Percentiles rank a stretch among this genome's conserved stretches.
These are phyloP conservation scores for Sesia bembeciformis DNA, from an alignment of 2,888 invertebrate genomes.

Conservation along the genomic window DNA sequence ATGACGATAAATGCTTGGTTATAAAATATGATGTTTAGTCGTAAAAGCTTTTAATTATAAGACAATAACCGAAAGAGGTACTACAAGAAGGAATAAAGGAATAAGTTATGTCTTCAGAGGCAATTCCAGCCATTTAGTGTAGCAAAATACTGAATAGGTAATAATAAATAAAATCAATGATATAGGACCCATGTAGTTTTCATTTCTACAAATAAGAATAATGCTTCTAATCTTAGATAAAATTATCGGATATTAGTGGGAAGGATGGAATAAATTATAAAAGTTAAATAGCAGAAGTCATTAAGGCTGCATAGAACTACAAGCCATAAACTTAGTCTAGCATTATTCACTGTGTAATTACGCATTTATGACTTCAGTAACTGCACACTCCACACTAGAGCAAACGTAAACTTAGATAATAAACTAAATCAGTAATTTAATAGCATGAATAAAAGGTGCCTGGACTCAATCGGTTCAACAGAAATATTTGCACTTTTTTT, in stretches of 20 bases:
- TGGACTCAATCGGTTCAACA: background rate
- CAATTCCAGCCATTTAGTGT: no score
- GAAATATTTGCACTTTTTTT: background rate
- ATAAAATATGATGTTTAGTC: no score
- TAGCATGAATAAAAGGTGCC: conserved; percentile 1
- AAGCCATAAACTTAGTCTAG: conserved; percentile 36
- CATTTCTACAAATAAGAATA: background rate
- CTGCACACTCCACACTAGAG: conserved; percentile 20
- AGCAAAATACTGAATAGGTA: background rate
- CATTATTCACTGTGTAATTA: conserved; percentile 45
- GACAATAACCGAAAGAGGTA: no score
- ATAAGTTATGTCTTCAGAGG: background rate
- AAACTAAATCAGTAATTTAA: conserved; percentile 16
- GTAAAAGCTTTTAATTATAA: no score
- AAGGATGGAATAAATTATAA: conserved; percentile 6
- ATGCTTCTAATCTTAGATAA: background rate
- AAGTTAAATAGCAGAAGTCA: conserved; percentile 23
- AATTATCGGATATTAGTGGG: background rate
- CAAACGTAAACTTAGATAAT: conserved; percentile 27
- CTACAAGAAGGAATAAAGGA: no score
- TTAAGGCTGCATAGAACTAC: conserved; percentile 19
- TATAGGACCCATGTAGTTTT: background rate
- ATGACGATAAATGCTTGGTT: no score
- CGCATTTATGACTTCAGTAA: conserved; percentile 32
- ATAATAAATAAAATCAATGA: background rate